These are phyloP conservation scores for Harpalus rufipes DNA, from an alignment of 2,888 invertebrate species.

Conservation along the genomic window DNA sequence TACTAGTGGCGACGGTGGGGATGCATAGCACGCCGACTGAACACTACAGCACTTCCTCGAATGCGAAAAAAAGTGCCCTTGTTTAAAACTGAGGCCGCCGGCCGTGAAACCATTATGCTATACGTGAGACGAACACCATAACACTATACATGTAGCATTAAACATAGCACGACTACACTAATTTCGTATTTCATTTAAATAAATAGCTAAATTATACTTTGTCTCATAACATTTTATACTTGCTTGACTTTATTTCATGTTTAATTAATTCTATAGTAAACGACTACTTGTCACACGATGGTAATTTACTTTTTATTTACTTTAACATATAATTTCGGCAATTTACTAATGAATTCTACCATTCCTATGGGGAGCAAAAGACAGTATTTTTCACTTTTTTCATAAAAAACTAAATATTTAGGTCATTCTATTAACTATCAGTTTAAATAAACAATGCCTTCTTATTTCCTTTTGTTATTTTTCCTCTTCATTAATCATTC, in stretches of 20 bases:
- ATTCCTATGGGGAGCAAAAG: too few species aligned
- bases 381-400: too few species aligned
- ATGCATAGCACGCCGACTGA: conserved; percentile 37
- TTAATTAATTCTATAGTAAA: conserved; percentile 24
- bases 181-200: conserved; percentile 11
- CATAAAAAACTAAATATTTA: too few species aligned
- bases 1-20: conserved; percentile 50
- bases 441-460: neutral
- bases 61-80: conserved; percentile 64
- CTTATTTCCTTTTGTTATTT: neutral
- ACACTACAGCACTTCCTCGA: conserved; percentile 64
- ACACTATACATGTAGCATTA: neutral
- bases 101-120: conserved; percentile 56
- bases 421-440: too few species aligned
- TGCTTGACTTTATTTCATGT: conserved; percentile 30
- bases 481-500: neutral
- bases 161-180: neutral
- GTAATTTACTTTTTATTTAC: neutral
- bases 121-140: conserved; percentile 1
- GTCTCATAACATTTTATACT: conserved; percentile 21
- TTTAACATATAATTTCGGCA: neutral
- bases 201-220: conserved; percentile 25
- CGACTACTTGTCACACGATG: conserved; percentile 14
- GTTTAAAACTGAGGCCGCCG: conserved; percentile 59
- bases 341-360: conserved; percentile 6